Percentiles rank a stretch among this genome's conserved stretches.
phyloP scores from a whole-genome alignment of 37 sponge, comb jelly and placozoan genomes.

The Theonella swinhoei region DNA sequence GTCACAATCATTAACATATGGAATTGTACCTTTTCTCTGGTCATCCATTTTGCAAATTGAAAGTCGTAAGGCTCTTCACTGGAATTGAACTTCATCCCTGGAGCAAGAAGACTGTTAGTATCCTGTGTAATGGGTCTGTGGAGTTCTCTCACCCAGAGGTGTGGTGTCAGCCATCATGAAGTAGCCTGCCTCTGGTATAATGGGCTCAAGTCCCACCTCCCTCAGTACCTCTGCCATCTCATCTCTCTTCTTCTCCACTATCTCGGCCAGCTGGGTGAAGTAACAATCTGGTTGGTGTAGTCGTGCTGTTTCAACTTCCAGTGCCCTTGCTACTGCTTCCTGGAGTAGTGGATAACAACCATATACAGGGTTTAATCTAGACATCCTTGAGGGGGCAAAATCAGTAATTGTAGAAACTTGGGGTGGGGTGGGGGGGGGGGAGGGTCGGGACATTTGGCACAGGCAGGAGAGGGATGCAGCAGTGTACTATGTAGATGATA shows the following conservation, averaged over 20 bases:
- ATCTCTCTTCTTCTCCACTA: conserved; percentile 77
- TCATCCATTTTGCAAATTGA: conserved; percentile 90
- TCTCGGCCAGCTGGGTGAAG: conserved; percentile 62
- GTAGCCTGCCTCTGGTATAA: conserved; percentile 93
- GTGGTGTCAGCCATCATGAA: conserved; percentile 91
- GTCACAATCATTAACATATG: background rate
- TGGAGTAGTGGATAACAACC: conserved; percentile 5
- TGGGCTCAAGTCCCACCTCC: conserved; percentile 84
- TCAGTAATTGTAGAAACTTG: no score
- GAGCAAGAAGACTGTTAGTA: no score
- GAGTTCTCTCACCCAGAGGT: conserved; percentile 52
- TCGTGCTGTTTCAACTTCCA: conserved; percentile 69
- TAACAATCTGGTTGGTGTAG: conserved; percentile 75
- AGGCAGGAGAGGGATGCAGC: no score
- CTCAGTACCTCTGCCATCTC: conserved; percentile 73
- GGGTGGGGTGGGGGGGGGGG: no score
- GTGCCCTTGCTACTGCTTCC: conserved; percentile 84
- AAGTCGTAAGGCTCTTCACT: conserved; percentile 79
- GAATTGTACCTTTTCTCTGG: conserved; percentile 74
- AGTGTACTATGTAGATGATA: no score
- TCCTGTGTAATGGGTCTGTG: no score
- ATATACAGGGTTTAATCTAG: background rate
- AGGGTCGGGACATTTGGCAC: no score
- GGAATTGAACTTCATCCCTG: conserved; percentile 39
- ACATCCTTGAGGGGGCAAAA: background rate